Percentiles rank a stretch among this genome's conserved stretches.
Conservation (phyloP, 2,888 invertebrate genomes). For the Tholera decimalis region DNA sequence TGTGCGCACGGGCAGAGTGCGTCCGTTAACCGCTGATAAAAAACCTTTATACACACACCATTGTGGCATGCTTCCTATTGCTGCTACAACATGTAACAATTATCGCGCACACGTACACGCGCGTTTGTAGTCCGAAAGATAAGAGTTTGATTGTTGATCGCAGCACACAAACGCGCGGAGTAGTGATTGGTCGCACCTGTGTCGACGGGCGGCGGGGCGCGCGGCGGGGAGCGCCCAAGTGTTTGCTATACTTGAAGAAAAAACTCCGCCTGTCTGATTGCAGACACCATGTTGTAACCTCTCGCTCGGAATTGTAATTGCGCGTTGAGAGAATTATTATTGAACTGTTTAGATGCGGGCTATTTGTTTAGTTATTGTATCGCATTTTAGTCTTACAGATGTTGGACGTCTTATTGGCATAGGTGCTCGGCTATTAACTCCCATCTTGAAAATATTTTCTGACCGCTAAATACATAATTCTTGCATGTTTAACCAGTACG, state of each 20-base stretch:
- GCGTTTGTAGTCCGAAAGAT: conserved; percentile 69
- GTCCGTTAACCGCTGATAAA: conserved; percentile 87
- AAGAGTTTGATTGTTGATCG: conserved; percentile 77
- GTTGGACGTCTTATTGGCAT: conserved; percentile 38
- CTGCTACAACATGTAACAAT: conserved; percentile 79
- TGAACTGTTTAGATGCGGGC: conserved; percentile 62
- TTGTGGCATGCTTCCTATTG: conserved; percentile 77
- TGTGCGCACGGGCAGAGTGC: conserved; percentile 81
- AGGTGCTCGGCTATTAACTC: conserved; percentile 42
- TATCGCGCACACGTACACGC: conserved; percentile 76
- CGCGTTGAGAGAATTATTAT: conserved; percentile 69
- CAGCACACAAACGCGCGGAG: conserved; percentile 66
- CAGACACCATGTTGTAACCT: conserved; percentile 75
- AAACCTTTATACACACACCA: conserved; percentile 76
- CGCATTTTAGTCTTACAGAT: conserved; percentile 46
- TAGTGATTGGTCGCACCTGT: conserved; percentile 86
- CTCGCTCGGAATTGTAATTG: conserved; percentile 68
- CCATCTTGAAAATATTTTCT: conserved; percentile 26
- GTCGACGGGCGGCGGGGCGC: conserved; percentile 62
- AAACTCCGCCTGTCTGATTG: conserved; percentile 76
- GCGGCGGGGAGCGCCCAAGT: conserved; percentile 52
- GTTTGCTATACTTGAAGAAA: conserved; percentile 69
- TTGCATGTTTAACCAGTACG: conserved; percentile 9
- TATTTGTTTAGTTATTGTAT: conserved; percentile 63
- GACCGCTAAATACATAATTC: conserved; percentile 4